Evolutionary conservation across 2,113 vertebrate genomes (phyloP), one percentile per base, ranked within the genome.

Genomic region (Otus sunia): DNA sequence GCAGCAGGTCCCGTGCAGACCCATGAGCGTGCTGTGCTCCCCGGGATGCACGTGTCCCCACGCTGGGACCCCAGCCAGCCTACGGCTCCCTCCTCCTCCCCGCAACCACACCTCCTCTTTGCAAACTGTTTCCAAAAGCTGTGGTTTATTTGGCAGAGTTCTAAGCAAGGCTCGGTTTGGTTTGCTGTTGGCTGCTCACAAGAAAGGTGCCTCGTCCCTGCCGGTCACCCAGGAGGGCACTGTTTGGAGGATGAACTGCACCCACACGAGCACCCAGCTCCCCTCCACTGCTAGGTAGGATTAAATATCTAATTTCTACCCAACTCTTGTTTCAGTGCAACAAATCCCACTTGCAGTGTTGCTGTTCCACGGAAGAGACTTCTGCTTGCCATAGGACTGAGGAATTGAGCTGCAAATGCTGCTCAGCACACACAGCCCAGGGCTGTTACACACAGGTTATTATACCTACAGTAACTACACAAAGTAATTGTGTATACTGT

Each of bases 21-120:
- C 39, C 36, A 10, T 4, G 2, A 5, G 12, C 1, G 23, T 50
- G 36, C 55, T 4, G 12, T 4, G 17, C 27, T 12, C 16, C 32
- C 45, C 0, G 0, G 27, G 41, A 21, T 5, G 11, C 29, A 0
- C 5, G 18, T 5, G 10, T 25, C 0, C 5, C 55, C 20, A 22
- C 2, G 0, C 69, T 5, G 30, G 58, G 5, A 30, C n/a, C 32
- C 15, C 34, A 12, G 8, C 36, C 63, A 36, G 37, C 50, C 43
- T 14, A 12, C 2, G 2, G 14, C 19, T 30, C 45, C 47, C 49
- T 53, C 58, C 29, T 36, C 50, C 52, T 55, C 69, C 45, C 47
- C 2, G 2, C 36, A 27, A 21, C 34, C 68, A 47, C 21, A 26
- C 14, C 39, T 60, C 56, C 34, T n/a, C 37, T n/a, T 37, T 8